Evolutionary conservation across 2,113 vertebrate species (phyloP).

Genomic region (Chaenocephalus aceratus): DNA sequence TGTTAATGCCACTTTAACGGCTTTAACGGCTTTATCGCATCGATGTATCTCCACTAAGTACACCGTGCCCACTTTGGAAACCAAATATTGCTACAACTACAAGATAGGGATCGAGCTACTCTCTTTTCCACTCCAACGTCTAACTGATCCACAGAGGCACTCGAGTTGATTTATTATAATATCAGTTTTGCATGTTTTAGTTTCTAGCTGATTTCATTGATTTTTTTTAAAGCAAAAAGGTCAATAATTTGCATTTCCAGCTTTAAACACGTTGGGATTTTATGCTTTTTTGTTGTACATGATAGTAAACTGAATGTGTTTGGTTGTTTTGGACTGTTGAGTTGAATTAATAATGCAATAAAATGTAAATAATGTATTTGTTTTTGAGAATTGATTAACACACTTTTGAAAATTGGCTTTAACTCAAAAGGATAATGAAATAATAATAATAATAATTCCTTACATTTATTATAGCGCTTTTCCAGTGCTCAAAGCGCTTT

Average conservation of each 20-base stretch:
- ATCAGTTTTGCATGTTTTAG: not conserved
- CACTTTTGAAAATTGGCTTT: too few relatives aligned
- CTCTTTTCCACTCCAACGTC: not conserved
- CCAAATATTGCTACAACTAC: not conserved
- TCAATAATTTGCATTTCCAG: not conserved
- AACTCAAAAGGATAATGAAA: not conserved
- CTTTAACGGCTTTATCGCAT: not conserved
- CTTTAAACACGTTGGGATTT: not conserved
- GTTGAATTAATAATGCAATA: not conserved
- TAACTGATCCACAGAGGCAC: not conserved
- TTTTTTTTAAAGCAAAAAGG: not conserved
- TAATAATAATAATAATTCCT: not conserved
- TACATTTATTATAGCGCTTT: too few relatives aligned
- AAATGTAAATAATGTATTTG: not conserved
- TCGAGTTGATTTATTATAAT: not conserved
- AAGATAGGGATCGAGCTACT: not conserved
- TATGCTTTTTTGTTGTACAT: not conserved
- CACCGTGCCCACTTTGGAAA: not conserved
- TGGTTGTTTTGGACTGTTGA: not conserved
- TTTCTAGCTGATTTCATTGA: not conserved
- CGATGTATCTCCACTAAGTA: not conserved
- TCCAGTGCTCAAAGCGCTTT: too few relatives aligned
- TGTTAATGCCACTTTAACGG: not conserved
- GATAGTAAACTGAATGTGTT: not conserved
- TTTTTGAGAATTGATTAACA: not conserved